Evolutionary conservation across 1,140 invertebrate genomes (phyloP), one percentile per base, ranked within the genome.

Genomic region (Marisa cornuarietis): DNA sequence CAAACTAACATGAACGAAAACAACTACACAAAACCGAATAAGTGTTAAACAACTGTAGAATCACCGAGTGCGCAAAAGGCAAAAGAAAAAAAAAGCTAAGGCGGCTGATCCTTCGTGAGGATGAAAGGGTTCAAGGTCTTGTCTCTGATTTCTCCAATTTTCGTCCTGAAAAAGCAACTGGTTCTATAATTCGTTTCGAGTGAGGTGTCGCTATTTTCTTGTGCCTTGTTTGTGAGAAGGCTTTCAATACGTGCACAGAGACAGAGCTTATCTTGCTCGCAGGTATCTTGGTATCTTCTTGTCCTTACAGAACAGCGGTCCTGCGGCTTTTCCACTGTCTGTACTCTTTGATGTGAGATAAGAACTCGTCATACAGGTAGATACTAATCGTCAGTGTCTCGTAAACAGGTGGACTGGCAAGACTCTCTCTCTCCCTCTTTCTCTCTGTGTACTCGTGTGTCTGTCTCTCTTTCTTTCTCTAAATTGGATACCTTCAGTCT

Each of bases 381-480:
- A n/a, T n/a, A n/a, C n/a, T n/a, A n/a, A n/a, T n/a, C n/a, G n/a
- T n/a, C n/a, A n/a, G n/a, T n/a, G n/a, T n/a, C n/a, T n/a, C n/a
- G n/a, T n/a, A n/a, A n/a, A n/a, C n/a, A n/a, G n/a, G n/a, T n/a
- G n/a, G n/a, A n/a, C n/a, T n/a, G n/a, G n/a, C n/a, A n/a, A n/a
- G n/a, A n/a, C n/a, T 51, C 42, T 73, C 42, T 73, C 31, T 24
- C 11, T 52, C 42, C 52, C 10, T 49, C 20, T 73, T 31, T 52
- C 16, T 73, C 42, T 73, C 42, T 74, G 54, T 61, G 2, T 61
- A 2, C 61, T 24, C 61, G 72, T 75, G 51, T 75, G 52, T 62
- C 52, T 75, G 0, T 73, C 18, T 62, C 18, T 62, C 71, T 52
- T 31, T 73, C 71, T 73, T 31, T 73, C 71, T 73, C 0, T 73